phyloP scores from a whole-genome alignment of 2,113 vertebrate species.

The Tricholaema leucomelas region DNA sequence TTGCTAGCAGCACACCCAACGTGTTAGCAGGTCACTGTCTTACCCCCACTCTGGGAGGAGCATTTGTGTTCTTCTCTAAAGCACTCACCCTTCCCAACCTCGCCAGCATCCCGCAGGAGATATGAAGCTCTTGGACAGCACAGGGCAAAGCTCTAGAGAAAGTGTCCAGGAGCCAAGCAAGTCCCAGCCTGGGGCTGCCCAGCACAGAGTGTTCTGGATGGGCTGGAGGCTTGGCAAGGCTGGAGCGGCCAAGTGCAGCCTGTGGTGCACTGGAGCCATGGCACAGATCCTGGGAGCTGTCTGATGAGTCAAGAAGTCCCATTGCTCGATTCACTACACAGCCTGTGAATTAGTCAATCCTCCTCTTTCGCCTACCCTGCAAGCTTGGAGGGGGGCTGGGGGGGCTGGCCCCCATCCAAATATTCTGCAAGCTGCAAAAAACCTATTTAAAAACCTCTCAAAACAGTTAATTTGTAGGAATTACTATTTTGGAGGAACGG shows the following conservation, averaged over 20 bases:
- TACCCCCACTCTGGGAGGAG: accelerated
- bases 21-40: background rate
- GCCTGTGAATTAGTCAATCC: constrained; percentile 22
- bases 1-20: background rate
- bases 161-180: background rate
- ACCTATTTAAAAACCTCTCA: background rate
- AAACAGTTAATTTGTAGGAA: background rate
- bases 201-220: background rate
- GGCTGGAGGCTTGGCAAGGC: background rate
- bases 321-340: background rate
- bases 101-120: background rate
- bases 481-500: background rate
- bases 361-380: background rate
- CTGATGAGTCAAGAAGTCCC: constrained; percentile 20
- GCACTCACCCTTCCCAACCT: background rate
- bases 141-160: background rate
- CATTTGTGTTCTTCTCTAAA: background rate
- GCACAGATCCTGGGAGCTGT: background rate
- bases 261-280: background rate
- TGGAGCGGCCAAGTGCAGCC: background rate
- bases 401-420: constrained; percentile 6
- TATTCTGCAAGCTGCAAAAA: background rate
- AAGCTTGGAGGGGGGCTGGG: background rate
- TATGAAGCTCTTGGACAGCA: background rate
- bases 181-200: accelerated